Evolutionary conservation across 1,140 invertebrate species (phyloP), one percentile per base, ranked within the genome.

Genomic region (Chrysopa pallens): DNA sequence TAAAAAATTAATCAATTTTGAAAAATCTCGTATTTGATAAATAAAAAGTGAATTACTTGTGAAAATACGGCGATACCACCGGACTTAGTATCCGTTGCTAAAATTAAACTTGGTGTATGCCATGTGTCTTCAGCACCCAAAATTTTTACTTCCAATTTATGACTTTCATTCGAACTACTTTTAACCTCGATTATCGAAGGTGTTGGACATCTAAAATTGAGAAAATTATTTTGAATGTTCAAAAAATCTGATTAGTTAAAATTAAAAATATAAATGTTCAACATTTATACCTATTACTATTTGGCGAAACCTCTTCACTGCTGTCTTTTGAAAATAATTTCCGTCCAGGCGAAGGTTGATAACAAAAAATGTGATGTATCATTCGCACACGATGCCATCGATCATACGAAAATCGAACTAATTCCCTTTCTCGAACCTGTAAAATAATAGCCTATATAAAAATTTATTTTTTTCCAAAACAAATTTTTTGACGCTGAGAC

Each of bases 341-440:
- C 55, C 78, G 76, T 1, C 78, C 71, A 0, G 84, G 84, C 1
- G 82, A 85, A 0, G 81, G 80, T 52, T 87, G 80, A 56, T 89
- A 90, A 48, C 80, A 86, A 57, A 87, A 86, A 35, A 87, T 78
- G 47, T 88, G 83, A 60, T 88, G 84, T 62, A 90, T 76, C 68
- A 89, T 76, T 50, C 76, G 77, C 0, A 88, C 80, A 6, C 78
- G 74, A 48, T 79, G 78, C 82, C 84, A 88, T 48, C 78, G 74
- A 39, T 77, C 78, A 49, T 86, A 89, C 8, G 78, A 80, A 49
- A 87, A 85, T 36, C 79, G 74, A 8, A 87, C 82, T 11, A 88
- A 63, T 57, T 87, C 80, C 54, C 81, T 77, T 58, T 85, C 82
- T 6, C 81, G 69, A 4, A 86, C 73, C 73, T 76, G 49, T 39